Conservation (phyloP, 2,113 vertebrate species). For the Silurus meridionalis region DNA sequence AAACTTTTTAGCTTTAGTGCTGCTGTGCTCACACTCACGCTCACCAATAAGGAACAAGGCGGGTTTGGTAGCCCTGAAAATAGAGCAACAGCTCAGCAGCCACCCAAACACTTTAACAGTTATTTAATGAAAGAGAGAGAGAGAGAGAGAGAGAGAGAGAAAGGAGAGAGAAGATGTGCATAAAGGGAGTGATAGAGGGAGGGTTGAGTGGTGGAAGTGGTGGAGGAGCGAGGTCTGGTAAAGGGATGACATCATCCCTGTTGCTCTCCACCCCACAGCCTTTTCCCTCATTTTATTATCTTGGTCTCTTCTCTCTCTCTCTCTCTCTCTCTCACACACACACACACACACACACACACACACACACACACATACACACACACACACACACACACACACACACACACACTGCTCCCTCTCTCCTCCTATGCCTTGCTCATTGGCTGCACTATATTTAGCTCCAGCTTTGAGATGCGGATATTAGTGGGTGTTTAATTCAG, state of each 20-base stretch:
- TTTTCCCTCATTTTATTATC: slow-evolving; percentile 44
- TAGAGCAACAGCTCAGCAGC: slow-evolving; percentile 36
- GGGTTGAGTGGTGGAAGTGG: slow-evolving; percentile 56
- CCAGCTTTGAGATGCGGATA: slow-evolving; percentile 34
- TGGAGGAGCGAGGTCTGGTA: slow-evolving; percentile 45
- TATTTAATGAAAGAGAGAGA: slow-evolving; percentile 44
- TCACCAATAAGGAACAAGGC: slow-evolving; percentile 7
- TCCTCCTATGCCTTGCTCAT: slow-evolving; percentile 35
- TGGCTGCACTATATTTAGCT: slow-evolving; percentile 46
- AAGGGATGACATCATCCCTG: slow-evolving; percentile 59
- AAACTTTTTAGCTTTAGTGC: background rate
- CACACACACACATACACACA: background rate
- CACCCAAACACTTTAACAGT: slow-evolving; percentile 45
- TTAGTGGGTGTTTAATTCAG: slow-evolving; percentile 42
- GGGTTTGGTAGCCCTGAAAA: slow-evolving; percentile 42
- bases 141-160: slow-evolving; percentile 13
- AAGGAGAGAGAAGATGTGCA: slow-evolving; percentile 7
- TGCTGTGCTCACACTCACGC: slow-evolving; percentile 29
- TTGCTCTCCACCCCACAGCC: slow-evolving; percentile 47
- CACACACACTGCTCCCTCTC: slow-evolving; percentile 12
- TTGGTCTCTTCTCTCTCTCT: slow-evolving; percentile 43
- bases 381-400: background rate
- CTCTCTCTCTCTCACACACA: slow-evolving; percentile 27
- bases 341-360: background rate
- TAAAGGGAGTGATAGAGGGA: slow-evolving; percentile 60